These are phyloP conservation scores for Zeuzera pyrina DNA, from an alignment of 2,888 invertebrate species.

Conservation along the genomic window DNA sequence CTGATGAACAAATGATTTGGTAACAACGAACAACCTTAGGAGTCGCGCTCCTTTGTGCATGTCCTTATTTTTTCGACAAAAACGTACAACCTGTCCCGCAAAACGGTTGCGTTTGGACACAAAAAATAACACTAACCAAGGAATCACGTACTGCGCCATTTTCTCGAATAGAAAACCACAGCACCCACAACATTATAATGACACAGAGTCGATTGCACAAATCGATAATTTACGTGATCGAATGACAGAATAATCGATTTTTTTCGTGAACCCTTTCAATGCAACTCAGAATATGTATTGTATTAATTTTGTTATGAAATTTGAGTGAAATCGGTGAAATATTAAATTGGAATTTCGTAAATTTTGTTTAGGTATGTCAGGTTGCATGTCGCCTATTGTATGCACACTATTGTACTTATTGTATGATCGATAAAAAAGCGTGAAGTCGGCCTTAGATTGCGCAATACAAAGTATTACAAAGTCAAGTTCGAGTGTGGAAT, in stretches of 20 bases:
- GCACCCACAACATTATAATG: constrained; percentile 57
- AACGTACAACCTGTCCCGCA: constrained; percentile 54
- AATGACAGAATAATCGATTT: constrained; percentile 50
- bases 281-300: constrained; percentile 40
- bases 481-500: constrained; percentile 39
- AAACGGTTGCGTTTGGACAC: constrained; percentile 31
- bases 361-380: constrained; percentile 19
- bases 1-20: too few relatives aligned
- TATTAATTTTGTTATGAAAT: constrained; percentile 62
- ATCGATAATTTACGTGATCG: constrained; percentile 62
- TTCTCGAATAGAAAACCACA: constrained; percentile 59
- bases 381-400: constrained; percentile 34
- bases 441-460: constrained; percentile 46
- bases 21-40: not conserved
- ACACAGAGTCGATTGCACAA: constrained; percentile 60
- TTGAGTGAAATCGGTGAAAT: constrained; percentile 58
- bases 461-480: constrained; percentile 44
- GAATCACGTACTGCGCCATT: constrained; percentile 57
- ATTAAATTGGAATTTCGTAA: constrained; percentile 56
- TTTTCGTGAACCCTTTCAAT: constrained; percentile 45
- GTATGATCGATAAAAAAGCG: constrained; percentile 40
- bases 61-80: constrained; percentile 43
- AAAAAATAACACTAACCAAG: constrained; percentile 43
- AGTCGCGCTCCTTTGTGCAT: constrained; percentile 29
- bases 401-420: constrained; percentile 31